These are phyloP conservation scores for Ciona savignyi DNA, from an alignment of 23 tunicate species.

Conservation along the genomic window DNA sequence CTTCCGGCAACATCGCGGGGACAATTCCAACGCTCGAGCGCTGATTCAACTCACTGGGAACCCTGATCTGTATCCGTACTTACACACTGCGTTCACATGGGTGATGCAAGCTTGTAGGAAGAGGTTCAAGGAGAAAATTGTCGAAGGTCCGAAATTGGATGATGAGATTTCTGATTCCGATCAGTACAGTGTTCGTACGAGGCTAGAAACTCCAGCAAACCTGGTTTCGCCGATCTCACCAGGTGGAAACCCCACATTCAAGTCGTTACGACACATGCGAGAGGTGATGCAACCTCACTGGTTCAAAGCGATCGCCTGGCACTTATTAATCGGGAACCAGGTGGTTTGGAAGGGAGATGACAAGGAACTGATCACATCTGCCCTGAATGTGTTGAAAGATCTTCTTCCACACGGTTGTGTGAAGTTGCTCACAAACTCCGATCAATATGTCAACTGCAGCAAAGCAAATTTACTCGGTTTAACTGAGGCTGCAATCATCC, in stretches of 20 bases:
- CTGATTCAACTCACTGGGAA: neutral
- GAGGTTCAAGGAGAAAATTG: constrained; percentile 54
- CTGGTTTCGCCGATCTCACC: too few relatives aligned
- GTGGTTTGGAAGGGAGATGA: constrained; percentile 69
- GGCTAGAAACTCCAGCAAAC: neutral
- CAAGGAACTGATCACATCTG: constrained; percentile 49
- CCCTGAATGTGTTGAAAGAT: constrained; percentile 35
- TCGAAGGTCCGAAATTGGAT: constrained; percentile 23
- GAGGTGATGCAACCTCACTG: constrained; percentile 59
- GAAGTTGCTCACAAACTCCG: constrained; percentile 35
- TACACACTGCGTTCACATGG: constrained; percentile 80
- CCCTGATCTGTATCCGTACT: constrained; percentile 62
- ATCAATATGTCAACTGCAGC: constrained; percentile 30
- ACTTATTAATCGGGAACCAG: constrained; percentile 75
- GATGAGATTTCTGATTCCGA: constrained; percentile 42
- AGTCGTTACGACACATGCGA: constrained; percentile 73
- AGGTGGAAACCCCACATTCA: constrained; percentile 8
- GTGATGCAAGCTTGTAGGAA: constrained; percentile 44
- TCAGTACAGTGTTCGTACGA: constrained; percentile 1
- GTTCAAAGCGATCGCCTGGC: constrained; percentile 59
- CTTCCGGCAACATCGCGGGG: constrained; percentile 50
- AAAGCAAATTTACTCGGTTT: constrained; percentile 55
- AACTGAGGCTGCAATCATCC: constrained; percentile 18
- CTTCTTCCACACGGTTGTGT: constrained; percentile 74
- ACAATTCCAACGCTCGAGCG: constrained; percentile 58